Percentiles rank a stretch among this genome's conserved stretches.
Conservation (phyloP, 2,113 vertebrate genomes). For the Siniperca chuatsi region DNA sequence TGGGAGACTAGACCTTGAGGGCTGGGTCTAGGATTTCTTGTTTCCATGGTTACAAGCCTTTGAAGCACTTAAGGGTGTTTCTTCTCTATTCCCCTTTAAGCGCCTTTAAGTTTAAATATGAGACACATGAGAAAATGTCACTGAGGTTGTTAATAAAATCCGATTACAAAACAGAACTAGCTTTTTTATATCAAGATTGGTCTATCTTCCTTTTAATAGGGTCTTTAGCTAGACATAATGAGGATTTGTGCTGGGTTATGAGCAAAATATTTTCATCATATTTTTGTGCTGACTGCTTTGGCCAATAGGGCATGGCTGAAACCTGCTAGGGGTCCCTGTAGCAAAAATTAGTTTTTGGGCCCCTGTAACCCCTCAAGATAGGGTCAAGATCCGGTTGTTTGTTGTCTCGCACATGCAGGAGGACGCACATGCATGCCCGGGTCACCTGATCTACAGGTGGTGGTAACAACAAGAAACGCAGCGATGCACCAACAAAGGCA, state of each 20-base stretch:
- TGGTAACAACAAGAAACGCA: not conserved
- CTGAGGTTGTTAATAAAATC: not conserved
- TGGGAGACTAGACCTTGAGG: constrained; percentile 12
- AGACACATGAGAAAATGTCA: constrained; percentile 30
- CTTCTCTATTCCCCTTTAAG: not conserved
- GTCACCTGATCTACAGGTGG: not conserved
- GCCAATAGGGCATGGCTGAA: not conserved
- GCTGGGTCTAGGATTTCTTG: not conserved
- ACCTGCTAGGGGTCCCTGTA: not conserved
- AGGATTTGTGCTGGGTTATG: not conserved
- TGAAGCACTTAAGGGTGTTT: constrained; percentile 17
- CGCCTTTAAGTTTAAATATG: constrained; percentile 10
- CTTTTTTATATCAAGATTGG: not conserved
- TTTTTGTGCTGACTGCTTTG: not conserved
- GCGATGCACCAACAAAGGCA: not conserved
- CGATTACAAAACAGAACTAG: not conserved
- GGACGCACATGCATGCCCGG: not conserved
- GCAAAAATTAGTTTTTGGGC: not conserved
- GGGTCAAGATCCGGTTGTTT: not conserved
- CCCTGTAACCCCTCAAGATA: not conserved
- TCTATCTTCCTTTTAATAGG: too few relatives aligned
- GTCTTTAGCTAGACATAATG: not conserved
- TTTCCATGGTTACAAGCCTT: constrained; percentile 43
- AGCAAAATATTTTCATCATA: not conserved
- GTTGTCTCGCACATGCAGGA: not conserved